Base-by-base conservation (phyloP, 2,113 vertebrate species). In the Garra rufa region DNA sequence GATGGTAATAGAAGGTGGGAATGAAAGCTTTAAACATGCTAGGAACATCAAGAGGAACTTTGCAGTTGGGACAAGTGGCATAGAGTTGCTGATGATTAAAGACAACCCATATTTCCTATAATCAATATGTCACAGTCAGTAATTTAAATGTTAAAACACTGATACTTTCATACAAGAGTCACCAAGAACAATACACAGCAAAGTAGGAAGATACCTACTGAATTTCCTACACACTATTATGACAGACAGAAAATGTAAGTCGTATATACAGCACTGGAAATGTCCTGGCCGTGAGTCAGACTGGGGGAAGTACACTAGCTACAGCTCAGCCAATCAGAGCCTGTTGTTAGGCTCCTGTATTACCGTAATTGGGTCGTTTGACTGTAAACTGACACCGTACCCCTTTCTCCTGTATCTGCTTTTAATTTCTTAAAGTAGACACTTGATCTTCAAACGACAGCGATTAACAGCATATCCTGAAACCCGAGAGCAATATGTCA, bases 381-480 rank as follows among this genome's bases (percentile, higher is more conserved):
- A 81, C 82, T 86, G 84, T 81, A 84, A 86, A 38, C 17, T 9
- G 70, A 84, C 24, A 63, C 86, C 57, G 57, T 28, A 41, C 86
- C 73, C 67, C 83, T 67, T 85, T 78, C 85, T 83, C 82, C 81
- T 83, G 76, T 83, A 79, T 83, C 69, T 84, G 52, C 21, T 69
- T 90, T 90, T 91, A 44, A 92, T 93, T 92, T 91, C 63, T 88
- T 92, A 87, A 91, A 91, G 87, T 87, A 88, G 88, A 84, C 81
- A 76, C 87, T 88, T 82, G 85, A 90, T 89, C 88, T 76, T 85
- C 69, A n/a, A 88, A 83, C 77, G 88, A 87, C 78, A 80, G 67
- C 55, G 43, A 74, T 84, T 85, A 84, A 87, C 55, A 86, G 77
- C 76, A 87, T 77, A 89, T 83, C 84, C 82, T 86, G 88, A 92